Evolutionary conservation across 2,797 vertebrate genomes (phyloP).

Genomic region (Tadarida brasiliensis): DNA sequence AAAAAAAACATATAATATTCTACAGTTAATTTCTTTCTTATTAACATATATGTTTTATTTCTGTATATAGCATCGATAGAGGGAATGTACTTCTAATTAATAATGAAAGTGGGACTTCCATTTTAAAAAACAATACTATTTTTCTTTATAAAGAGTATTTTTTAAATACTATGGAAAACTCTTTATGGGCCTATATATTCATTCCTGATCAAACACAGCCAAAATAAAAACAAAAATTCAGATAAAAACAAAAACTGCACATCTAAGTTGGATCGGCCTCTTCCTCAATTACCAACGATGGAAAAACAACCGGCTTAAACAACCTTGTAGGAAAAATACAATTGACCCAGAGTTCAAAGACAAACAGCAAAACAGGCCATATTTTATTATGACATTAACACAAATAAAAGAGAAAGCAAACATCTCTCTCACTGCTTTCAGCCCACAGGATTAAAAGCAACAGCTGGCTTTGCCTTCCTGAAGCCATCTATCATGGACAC

Average conservation of each 20-base stretch:
- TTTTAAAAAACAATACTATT: neutral
- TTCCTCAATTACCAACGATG: neutral
- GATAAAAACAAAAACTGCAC: neutral
- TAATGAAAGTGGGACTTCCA: neutral
- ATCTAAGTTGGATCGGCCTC: neutral
- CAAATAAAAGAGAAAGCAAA: constrained; percentile 54
- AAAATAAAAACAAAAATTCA: constrained; percentile 30
- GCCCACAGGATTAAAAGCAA: neutral
- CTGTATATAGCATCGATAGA: neutral
- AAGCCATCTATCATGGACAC: neutral
- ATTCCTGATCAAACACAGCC: neutral
- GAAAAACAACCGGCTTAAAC: neutral
- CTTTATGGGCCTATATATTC: neutral
- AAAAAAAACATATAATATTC: neutral
- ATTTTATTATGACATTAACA: neutral
- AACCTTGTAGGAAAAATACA: neutral
- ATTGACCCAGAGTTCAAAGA: neutral
- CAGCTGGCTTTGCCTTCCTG: neutral
- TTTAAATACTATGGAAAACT: neutral
- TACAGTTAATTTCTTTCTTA: neutral
- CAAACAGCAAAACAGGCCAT: neutral
- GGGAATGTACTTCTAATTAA: neutral
- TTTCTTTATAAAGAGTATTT: neutral
- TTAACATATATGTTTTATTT: neutral
- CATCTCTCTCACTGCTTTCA: neutral